Conservation (phyloP, 2,113 vertebrate species). For the Benitochromis conjunctus region DNA sequence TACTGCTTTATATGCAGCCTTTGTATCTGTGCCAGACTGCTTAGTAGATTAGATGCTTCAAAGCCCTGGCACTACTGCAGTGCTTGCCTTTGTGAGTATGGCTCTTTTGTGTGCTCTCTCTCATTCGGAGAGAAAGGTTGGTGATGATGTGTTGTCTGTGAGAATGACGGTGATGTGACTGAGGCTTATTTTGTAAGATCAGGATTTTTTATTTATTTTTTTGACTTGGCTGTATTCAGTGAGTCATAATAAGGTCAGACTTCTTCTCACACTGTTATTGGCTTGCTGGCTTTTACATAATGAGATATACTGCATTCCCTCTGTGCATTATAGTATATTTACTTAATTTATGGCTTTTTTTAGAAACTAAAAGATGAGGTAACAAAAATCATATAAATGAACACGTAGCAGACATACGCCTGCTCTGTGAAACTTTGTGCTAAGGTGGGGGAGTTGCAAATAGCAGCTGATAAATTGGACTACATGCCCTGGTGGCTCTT, state of each 20-base stretch:
- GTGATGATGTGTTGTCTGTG: background rate
- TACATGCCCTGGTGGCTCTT: background rate
- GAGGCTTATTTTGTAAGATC: background rate
- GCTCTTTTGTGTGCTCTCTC: background rate
- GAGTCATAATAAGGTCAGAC: background rate
- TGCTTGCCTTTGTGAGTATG: background rate
- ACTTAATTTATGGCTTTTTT: background rate
- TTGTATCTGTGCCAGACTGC: constrained; percentile 8
- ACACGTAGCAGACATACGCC: background rate
- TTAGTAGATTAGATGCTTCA: constrained; percentile 24
- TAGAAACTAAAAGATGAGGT: background rate
- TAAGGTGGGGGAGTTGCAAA: background rate
- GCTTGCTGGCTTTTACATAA: background rate
- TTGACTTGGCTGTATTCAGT: background rate
- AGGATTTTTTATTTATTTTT: background rate
- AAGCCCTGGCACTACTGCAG: background rate
- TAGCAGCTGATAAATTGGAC: background rate
- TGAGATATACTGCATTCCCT: background rate
- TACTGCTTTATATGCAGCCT: background rate
- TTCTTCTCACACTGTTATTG: background rate
- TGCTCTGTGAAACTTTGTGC: background rate
- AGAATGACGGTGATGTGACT: background rate
- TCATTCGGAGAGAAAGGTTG: background rate
- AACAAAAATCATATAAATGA: constrained; percentile 1
- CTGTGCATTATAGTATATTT: background rate